These are phyloP conservation scores for Chlorocebus sabaeus DNA, from an alignment of 2,113 vertebrate genomes.

Conservation along the genomic window DNA sequence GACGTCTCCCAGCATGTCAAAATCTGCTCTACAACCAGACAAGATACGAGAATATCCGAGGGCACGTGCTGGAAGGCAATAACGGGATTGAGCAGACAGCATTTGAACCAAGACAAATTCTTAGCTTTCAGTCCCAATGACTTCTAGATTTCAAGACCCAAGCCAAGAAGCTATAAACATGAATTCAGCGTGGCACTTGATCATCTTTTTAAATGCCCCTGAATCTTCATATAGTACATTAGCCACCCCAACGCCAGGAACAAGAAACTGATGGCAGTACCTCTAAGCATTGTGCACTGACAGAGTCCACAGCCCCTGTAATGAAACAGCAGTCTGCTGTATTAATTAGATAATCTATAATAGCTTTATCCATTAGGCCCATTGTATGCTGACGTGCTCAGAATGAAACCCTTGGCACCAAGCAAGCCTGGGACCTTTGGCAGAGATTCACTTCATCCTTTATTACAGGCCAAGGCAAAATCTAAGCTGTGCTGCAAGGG, in stretches of 20 bases:
- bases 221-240: conserved; percentile 50
- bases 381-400: not conserved
- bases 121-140: not conserved
- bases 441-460: not conserved
- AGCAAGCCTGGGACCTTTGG: not conserved
- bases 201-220: conserved; percentile 66
- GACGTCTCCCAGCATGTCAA: not conserved
- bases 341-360: conserved; percentile 61
- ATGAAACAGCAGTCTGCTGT: conserved; percentile 63
- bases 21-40: not conserved
- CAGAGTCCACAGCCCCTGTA: conserved; percentile 34
- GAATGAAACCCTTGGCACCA: not conserved
- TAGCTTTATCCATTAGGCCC: not conserved
- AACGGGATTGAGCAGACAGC: not conserved
- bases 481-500: not conserved
- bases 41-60: accelerated
- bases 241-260: conserved; percentile 51
- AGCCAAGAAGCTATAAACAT: conserved; percentile 54
- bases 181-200: conserved; percentile 37
- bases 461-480: not conserved
- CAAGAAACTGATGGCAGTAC: conserved; percentile 38
- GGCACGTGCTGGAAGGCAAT: not conserved
- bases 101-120: not conserved
- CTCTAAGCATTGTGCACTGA: not conserved
- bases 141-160: conserved; percentile 10